Evolutionary conservation across 2,888 invertebrate species (phyloP), one percentile per base, ranked within the genome.

Genomic region (Metallyticus violacea): DNA sequence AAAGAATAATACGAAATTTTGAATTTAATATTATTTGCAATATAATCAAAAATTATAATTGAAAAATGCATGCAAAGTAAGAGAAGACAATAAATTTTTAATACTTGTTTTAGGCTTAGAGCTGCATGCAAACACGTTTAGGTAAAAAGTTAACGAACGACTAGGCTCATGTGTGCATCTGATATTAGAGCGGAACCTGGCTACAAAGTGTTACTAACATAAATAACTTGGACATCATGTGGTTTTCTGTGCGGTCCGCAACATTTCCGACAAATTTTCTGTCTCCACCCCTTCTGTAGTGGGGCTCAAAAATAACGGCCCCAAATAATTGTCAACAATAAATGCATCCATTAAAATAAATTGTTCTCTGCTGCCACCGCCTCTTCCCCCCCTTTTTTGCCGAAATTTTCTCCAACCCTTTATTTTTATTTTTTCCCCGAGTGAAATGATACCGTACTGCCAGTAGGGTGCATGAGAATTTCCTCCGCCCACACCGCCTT

Each of bases 301-400:
- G 7, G 29, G 77, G 83, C 83, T 77, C 77, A n/a, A 83, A 83
- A 83, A 26, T 77, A 77, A 83, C 83, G 28, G 77, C 22, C 28
- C 28, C 77, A 83, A 83, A 86, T 86, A 82, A 86, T 82, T 86
- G 86, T 86, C 86, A 86, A 81, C 82, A 86, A 86, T 86, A 86
- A 82, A 81, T 81, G 86, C 81, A 77, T 82, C 86, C 82, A 86
- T 82, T 82, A 86, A 86, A 82, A 86, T 86, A 86, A 86, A 86
- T 86, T 81, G 30, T 86, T n/a, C 77, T 77, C 29, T 25, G 9
- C 62, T 26, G 15, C 40, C 40, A 62, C 40, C 40, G 40, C 40
- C 40, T 62, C 40, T 22, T 62, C n/a, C n/a, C n/a, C n/a, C n/a
- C 15, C 22, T 29, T 29, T 62, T 62, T 22, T 22, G 15, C 40